Evolutionary conservation across 2,113 vertebrate species (phyloP).

Genomic region (Ploceus nigricollis): DNA sequence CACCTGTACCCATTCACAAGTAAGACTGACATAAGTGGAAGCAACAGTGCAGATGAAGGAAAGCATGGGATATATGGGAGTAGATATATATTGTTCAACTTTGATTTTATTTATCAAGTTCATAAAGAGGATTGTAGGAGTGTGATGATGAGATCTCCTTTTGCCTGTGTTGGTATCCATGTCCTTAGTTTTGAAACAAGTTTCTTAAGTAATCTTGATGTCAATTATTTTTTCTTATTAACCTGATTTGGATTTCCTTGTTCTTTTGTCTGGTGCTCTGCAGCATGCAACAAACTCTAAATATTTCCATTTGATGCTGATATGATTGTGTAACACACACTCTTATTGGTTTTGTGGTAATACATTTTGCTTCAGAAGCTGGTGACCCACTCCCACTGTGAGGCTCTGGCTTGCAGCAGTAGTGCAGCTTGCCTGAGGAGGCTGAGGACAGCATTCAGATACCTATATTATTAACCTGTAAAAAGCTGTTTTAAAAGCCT

Average conservation of each 20-base stretch:
- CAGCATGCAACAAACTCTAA: background rate
- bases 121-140: background rate
- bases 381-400: background rate
- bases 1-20: background rate
- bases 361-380: fast-evolving
- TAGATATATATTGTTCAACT: background rate
- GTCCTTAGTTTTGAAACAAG: background rate
- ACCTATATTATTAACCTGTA: background rate
- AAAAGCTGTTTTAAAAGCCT: background rate
- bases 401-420: background rate
- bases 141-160: background rate
- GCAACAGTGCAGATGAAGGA: background rate
- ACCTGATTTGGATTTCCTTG: background rate
- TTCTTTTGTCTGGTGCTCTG: background rate
- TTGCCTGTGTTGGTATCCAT: background rate
- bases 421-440: background rate
- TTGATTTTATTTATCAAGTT: background rate
- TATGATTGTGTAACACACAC: background rate
- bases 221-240: background rate
- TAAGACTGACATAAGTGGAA: background rate
- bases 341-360: background rate
- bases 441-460: background rate
- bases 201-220: background rate
- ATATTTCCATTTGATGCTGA: background rate
- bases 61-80: background rate